These are phyloP conservation scores for Pterophyllum scalare DNA, from an alignment of 2,113 vertebrate species.

Conservation along the genomic window DNA sequence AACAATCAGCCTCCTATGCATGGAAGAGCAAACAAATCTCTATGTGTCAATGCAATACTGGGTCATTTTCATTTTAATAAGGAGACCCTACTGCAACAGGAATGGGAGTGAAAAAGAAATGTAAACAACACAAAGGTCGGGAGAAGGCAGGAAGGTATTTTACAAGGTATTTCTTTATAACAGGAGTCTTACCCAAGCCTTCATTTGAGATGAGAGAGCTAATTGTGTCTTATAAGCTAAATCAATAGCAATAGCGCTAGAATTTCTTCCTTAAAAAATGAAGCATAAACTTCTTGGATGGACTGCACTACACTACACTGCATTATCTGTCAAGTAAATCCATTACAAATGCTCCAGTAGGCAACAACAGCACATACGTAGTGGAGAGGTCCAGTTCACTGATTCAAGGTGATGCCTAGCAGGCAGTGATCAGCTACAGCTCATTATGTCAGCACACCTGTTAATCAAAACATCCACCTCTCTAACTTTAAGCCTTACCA, in stretches of 20 bases:
- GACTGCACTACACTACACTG: background rate
- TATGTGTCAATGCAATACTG: background rate
- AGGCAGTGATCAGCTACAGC: background rate
- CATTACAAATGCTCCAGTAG: background rate
- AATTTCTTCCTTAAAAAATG: no score
- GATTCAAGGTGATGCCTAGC: background rate
- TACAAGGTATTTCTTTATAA: background rate
- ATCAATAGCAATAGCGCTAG: background rate
- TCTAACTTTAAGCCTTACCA: background rate
- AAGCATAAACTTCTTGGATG: background rate
- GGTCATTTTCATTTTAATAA: background rate
- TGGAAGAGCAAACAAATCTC: background rate
- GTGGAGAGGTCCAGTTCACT: background rate
- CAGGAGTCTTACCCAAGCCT: background rate
- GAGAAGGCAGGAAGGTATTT: background rate
- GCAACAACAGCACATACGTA: background rate
- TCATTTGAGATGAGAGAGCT: background rate
- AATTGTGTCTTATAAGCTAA: background rate
- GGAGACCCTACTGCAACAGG: background rate
- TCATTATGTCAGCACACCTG: background rate
- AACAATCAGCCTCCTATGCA: background rate
- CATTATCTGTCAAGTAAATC: background rate
- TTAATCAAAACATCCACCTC: background rate
- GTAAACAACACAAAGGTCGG: background rate
- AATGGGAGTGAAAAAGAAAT: background rate